Percentiles rank a stretch among this genome's conserved stretches.
Evolutionary conservation across 2,888 invertebrate genomes (phyloP).

Genomic region (Caenorhabditis drosophilae): DNA sequence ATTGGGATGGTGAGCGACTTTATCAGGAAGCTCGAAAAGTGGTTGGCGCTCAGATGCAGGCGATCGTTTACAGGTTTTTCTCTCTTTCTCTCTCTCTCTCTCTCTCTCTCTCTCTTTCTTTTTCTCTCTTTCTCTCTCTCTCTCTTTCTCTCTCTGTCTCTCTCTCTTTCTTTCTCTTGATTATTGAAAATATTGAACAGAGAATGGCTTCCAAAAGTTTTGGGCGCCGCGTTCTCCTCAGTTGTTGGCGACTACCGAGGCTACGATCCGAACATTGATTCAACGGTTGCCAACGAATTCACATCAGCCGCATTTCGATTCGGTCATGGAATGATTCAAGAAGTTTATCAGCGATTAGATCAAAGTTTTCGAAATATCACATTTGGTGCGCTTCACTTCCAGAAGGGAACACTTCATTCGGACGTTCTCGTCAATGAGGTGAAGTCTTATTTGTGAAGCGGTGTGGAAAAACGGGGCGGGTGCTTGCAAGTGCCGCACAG

Average conservation of each 20-base stretch:
- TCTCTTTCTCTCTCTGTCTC: background rate
- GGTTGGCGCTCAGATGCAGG: conserved; percentile 80
- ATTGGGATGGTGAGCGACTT: conserved; percentile 87
- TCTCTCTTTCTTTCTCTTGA: background rate
- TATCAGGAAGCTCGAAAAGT: conserved; percentile 84
- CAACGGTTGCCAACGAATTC: conserved; percentile 91
- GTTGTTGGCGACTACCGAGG: conserved; percentile 82
- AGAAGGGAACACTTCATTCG: conserved; percentile 88
- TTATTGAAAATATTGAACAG: conserved; percentile 74
- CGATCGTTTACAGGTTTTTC: conserved; percentile 58
- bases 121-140: background rate
- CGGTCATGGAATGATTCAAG: conserved; percentile 92
- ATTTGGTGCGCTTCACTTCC: conserved; percentile 82
- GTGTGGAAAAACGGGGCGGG: too few species aligned
- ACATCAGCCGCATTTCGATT: conserved; percentile 92
- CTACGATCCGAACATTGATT: conserved; percentile 83
- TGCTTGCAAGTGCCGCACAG: too few species aligned
- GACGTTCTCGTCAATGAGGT: conserved; percentile 54
- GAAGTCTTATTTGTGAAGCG: too few species aligned
- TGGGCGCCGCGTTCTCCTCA: conserved; percentile 79
- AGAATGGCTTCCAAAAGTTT: conserved; percentile 87
- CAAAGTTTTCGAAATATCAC: conserved; percentile 79
- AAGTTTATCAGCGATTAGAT: conserved; percentile 81
- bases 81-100: background rate
- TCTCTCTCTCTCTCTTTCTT: background rate